These are phyloP conservation scores for Nasua narica DNA, from an alignment of 2,797 vertebrate genomes.

Conservation along the genomic window DNA sequence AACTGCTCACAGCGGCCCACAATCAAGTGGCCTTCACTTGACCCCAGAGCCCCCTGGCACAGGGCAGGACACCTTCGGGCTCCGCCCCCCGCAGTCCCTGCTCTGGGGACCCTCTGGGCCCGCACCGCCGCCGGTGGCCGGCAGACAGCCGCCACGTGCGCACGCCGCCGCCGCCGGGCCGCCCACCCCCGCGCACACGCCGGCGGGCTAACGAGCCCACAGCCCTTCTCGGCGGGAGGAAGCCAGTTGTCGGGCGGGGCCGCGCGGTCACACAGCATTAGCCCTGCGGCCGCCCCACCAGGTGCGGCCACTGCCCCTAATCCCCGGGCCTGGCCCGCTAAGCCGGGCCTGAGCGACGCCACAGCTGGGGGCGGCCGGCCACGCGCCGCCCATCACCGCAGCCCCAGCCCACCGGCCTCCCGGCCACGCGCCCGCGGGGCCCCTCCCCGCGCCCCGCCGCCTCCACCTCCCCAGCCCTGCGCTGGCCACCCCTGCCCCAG, in stretches of 20 bases:
- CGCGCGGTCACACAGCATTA: constrained; percentile 81
- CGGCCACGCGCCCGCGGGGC: background rate
- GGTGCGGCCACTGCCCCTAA: constrained; percentile 86
- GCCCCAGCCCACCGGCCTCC: constrained; percentile 16
- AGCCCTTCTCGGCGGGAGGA: constrained; percentile 80
- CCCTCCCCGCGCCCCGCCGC: background rate
- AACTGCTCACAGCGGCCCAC: background rate
- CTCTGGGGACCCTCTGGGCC: background rate
- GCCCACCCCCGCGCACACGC: constrained; percentile 79
- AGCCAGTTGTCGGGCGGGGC: constrained; percentile 83
- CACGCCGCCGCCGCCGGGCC: background rate
- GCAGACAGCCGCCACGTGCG: constrained; percentile 54
- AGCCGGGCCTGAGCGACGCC: constrained; percentile 70
- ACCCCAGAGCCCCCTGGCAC: background rate
- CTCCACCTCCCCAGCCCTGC: background rate
- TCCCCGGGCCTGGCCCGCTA: constrained; percentile 82
- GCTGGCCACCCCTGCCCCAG: accelerated
- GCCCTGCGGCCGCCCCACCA: constrained; percentile 84
- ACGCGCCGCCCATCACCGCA: constrained; percentile 65
- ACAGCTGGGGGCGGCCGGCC: constrained; percentile 75
- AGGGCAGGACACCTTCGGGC: background rate
- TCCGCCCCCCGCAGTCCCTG: background rate
- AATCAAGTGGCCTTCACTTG: background rate
- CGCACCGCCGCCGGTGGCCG: background rate
- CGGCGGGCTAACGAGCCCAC: constrained; percentile 81